These are phyloP conservation scores for Meandrusa payeni DNA, from an alignment of 2,888 invertebrate genomes.

Conservation along the genomic window DNA sequence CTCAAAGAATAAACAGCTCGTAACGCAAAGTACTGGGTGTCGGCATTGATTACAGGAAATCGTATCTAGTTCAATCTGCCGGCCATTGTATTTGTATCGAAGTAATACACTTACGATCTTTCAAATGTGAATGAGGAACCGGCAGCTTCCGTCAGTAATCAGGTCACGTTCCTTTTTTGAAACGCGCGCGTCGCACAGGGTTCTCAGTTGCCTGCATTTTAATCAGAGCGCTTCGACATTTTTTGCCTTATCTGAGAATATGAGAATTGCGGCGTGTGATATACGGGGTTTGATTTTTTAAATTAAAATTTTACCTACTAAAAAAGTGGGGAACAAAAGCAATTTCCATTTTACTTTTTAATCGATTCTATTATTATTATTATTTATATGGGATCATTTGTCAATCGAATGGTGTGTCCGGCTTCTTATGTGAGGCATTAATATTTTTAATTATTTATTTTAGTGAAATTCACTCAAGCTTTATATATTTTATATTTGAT, in stretches of 20 bases:
- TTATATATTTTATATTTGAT: too few species aligned
- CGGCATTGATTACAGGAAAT: slow-evolving; percentile 14
- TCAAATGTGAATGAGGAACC: slow-evolving; percentile 51
- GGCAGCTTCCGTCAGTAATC: slow-evolving; percentile 76
- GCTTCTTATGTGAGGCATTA: too few species aligned
- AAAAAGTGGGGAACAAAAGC: too few species aligned
- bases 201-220: slow-evolving; percentile 20
- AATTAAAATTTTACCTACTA: too few species aligned
- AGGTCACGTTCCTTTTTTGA: slow-evolving; percentile 78
- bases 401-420: too few species aligned
- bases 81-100: background rate
- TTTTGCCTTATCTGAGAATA: slow-evolving; percentile 6
- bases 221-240: slow-evolving; percentile 5
- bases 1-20: slow-evolving; percentile 58
- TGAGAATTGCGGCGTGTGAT: background rate
- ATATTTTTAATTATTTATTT: too few species aligned
- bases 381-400: too few species aligned
- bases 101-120: slow-evolving; percentile 52
- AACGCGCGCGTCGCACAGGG: slow-evolving; percentile 52
- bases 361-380: too few species aligned
- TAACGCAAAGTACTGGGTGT: slow-evolving; percentile 16
- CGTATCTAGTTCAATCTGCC: slow-evolving; percentile 6
- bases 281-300: too few species aligned
- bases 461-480: too few species aligned
- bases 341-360: too few species aligned